Evolutionary conservation across 2,113 vertebrate species (phyloP).

Genomic region (Vidua macroura): DNA sequence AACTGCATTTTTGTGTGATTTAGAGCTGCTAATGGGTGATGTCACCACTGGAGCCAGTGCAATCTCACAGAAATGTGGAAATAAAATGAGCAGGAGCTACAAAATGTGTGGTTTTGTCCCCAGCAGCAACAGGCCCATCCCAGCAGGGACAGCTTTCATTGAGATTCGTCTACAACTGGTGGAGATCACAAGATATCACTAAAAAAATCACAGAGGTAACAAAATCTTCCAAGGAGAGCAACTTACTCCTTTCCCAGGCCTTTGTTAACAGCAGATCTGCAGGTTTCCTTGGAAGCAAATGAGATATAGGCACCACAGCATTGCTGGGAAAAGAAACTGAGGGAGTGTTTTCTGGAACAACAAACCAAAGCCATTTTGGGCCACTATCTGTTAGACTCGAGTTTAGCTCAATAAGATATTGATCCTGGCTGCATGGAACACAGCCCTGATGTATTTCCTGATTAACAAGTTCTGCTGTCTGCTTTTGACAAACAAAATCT

Average conservation of each 20-base stretch:
- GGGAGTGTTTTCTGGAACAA: slow-evolving; percentile 26
- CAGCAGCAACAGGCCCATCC: background rate
- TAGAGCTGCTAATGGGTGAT: background rate
- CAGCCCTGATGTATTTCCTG: slow-evolving; percentile 69
- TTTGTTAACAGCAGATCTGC: background rate
- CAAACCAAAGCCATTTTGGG: slow-evolving; percentile 59
- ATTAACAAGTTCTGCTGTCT: slow-evolving; percentile 73
- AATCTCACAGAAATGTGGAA: background rate
- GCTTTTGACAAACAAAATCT: slow-evolving; percentile 67
- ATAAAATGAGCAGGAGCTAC: background rate
- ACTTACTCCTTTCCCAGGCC: background rate
- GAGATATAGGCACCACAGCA: slow-evolving; percentile 17
- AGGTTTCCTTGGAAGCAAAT: slow-evolving; percentile 21
- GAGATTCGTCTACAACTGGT: background rate
- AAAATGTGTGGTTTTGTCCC: background rate
- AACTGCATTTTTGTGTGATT: background rate
- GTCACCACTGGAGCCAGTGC: background rate
- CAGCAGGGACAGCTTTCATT: background rate
- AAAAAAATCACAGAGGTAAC: background rate
- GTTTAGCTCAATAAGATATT: slow-evolving; percentile 74
- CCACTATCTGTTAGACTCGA: slow-evolving; percentile 59
- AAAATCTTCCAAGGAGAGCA: background rate
- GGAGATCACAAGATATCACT: background rate
- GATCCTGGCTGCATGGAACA: slow-evolving; percentile 67
- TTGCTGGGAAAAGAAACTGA: background rate